Evolutionary conservation across 1,140 invertebrate genomes (phyloP), one percentile per base, ranked within the genome.

Genomic region (Listronotus bonariensis): DNA sequence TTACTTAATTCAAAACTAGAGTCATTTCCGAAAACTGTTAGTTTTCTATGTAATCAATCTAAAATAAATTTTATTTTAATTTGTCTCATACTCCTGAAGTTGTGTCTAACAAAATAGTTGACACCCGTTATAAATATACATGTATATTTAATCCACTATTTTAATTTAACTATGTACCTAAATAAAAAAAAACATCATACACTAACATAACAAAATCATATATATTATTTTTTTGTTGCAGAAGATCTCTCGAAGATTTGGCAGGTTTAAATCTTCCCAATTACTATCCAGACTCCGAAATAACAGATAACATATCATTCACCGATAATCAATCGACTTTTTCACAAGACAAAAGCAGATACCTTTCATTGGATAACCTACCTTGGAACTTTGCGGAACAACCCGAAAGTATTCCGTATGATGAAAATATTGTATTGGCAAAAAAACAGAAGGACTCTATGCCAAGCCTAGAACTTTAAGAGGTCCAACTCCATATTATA

Each of bases 211-310:
- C n/a, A n/a, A n/a, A n/a, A n/a, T n/a, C n/a, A n/a, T n/a, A n/a
- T n/a, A 26, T 26, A 26, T 26, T 36, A n/a, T 45, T 8, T 17
- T 45, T 17, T 45, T 45, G 8, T n/a, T 73, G 20, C 42, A 65
- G 59, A 18, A 57, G 68, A 14, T 69, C 71, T 6, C 55, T 70
- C 38, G 71, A 75, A 31, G 65, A 74, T 46, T 42, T 68, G 9
- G 54, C 70, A 9, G 75, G 74, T 11, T 63, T 79, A 45, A 77
- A 73, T 69, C 64, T 79, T 18, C 78, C 77, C 14, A 76, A 78
- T 54, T 80, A 79, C 60, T 77, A 77, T 40, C 77, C 72, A 65
- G 80, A 81, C 52, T 82, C 80, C 31, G 80, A 81, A 61, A 77
- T 78, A 71, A 72, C 68, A 17, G 72, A 73, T 17, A 68, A 68